Percentiles rank a stretch among this genome's conserved stretches.
Conservation (phyloP, 1,140 invertebrate genomes). For the Pseudomyrmex dendroicus region DNA sequence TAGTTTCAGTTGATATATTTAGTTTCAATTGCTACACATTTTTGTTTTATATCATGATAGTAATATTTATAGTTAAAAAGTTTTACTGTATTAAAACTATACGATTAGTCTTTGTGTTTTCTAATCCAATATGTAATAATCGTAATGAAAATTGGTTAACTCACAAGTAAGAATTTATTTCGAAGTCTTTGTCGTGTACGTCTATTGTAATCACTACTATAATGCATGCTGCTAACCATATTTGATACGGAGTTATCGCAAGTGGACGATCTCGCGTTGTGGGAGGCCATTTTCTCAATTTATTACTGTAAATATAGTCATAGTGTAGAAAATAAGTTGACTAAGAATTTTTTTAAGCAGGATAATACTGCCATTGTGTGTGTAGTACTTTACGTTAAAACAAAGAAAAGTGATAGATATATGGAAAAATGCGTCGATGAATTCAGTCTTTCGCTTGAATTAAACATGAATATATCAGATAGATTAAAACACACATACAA, state of each 20-base stretch:
- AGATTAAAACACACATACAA: constrained; percentile 42
- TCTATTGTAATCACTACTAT: constrained; percentile 41
- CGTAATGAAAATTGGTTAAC: constrained; percentile 22
- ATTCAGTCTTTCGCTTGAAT: constrained; percentile 69
- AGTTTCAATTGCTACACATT: background rate
- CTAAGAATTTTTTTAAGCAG: constrained; percentile 79
- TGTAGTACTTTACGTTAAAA: constrained; percentile 79
- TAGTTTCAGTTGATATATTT: background rate
- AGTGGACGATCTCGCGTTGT: constrained; percentile 77
- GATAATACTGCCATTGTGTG: constrained; percentile 82
- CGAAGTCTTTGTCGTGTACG: background rate
- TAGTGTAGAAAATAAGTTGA: constrained; percentile 71
- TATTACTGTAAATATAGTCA: constrained; percentile 81
- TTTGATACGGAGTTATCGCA: constrained; percentile 56
- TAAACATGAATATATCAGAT: background rate
- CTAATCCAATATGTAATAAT: constrained; percentile 2
- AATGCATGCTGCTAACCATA: constrained; percentile 10
- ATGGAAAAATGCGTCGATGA: constrained; percentile 51
- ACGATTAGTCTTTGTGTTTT: constrained; percentile 17
- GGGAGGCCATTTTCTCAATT: constrained; percentile 77
- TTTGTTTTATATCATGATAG: background rate
- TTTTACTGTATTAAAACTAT: constrained; percentile 13
- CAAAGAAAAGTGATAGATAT: constrained; percentile 64
- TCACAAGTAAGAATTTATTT: constrained; percentile 7
- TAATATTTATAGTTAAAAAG: constrained; percentile 18